These are phyloP conservation scores for Drosophila ezoana DNA, from an alignment of 2,888 invertebrate genomes.

Conservation along the genomic window DNA sequence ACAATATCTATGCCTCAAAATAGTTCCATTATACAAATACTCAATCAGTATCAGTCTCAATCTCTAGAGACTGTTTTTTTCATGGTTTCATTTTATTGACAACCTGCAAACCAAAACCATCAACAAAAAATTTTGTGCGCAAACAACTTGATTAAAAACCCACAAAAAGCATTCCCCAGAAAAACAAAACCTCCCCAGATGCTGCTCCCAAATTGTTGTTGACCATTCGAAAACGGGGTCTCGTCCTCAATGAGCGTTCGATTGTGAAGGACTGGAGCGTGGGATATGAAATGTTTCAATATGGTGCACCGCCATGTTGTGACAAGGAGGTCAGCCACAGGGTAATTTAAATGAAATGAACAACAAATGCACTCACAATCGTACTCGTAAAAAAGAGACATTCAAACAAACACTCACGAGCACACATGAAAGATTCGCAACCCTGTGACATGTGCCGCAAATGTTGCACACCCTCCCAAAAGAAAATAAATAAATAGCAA, in stretches of 20 bases:
- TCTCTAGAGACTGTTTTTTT: constrained; percentile 22
- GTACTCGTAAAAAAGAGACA: constrained; percentile 36
- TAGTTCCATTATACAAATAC: background rate
- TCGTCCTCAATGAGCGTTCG: constrained; percentile 64
- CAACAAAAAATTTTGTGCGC: constrained; percentile 57
- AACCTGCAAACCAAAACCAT: constrained; percentile 49
- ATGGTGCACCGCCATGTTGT: constrained; percentile 70
- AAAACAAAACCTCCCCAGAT: constrained; percentile 5
- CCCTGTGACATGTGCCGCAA: constrained; percentile 73
- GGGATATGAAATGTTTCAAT: constrained; percentile 66
- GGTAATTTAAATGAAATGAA: constrained; percentile 79
- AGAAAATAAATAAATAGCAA: constrained; percentile 63
- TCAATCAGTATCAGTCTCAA: constrained; percentile 24
- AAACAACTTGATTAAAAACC: constrained; percentile 80
- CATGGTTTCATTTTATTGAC: constrained; percentile 40
- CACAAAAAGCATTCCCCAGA: constrained; percentile 59
- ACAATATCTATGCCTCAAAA: background rate
- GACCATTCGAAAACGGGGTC: constrained; percentile 36
- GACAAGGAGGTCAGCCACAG: constrained; percentile 78
- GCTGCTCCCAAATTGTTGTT: constrained; percentile 28
- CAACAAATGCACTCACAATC: constrained; percentile 71
- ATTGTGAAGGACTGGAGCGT: constrained; percentile 54
- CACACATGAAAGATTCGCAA: constrained; percentile 38
- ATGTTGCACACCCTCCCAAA: constrained; percentile 56
- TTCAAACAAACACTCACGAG: constrained; percentile 41